phyloP scores from a whole-genome alignment of 2,797 vertebrate species.

The Gymnothorax javanicus region DNA sequence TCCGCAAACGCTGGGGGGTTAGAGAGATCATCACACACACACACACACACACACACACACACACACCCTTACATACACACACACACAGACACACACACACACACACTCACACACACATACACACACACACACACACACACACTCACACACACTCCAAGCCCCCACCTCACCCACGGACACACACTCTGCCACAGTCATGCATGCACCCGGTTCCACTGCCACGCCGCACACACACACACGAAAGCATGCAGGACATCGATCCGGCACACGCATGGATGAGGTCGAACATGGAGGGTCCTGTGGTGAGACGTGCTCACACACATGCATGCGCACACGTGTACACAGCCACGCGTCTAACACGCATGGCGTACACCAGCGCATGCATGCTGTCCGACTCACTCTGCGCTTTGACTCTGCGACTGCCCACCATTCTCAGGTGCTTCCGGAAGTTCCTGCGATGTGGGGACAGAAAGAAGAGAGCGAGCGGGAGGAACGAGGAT shows the following conservation, averaged over 20 bases:
- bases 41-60: constrained; percentile 22
- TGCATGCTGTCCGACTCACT: constrained; percentile 80
- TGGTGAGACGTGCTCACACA: background rate
- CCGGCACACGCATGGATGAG: background rate
- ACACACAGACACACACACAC: constrained; percentile 44
- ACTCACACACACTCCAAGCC: constrained; percentile 7
- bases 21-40: constrained; percentile 71
- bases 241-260: background rate
- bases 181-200: background rate
- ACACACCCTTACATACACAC: background rate
- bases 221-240: background rate
- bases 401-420: constrained; percentile 97
- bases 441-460: constrained; percentile 95
- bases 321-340: constrained; percentile 3
- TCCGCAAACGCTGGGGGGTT: constrained; percentile 87
- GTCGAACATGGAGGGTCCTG: background rate
- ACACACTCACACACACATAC: background rate
- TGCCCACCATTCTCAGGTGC: constrained; percentile 98
- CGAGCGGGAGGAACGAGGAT: constrained; percentile 37
- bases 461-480: constrained; percentile 42
- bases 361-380: constrained; percentile 22
- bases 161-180: background rate
- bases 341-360: background rate
- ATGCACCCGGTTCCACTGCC: background rate
- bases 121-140: background rate